Conservation (phyloP, 2,888 invertebrate genomes). For the Andrena haemorrhoa region DNA sequence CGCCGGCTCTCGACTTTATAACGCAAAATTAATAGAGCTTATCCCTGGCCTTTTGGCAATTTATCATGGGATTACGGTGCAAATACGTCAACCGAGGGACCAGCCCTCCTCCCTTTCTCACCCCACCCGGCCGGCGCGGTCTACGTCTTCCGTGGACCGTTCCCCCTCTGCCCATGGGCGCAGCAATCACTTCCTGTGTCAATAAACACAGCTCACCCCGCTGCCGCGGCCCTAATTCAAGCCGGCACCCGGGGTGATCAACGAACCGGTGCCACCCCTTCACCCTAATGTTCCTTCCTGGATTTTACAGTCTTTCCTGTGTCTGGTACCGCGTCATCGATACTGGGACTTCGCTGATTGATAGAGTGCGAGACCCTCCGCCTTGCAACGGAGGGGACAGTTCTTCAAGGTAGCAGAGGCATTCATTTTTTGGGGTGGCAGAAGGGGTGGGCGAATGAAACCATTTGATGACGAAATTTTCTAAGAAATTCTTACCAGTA, state of each 20-base stretch:
- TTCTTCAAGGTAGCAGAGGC: background rate
- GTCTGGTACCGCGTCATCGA: constrained; percentile 45
- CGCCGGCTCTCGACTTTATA: constrained; percentile 77
- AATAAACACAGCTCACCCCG: constrained; percentile 81
- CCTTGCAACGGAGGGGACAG: no score
- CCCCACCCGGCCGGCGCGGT: constrained; percentile 41
- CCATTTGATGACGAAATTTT: no score
- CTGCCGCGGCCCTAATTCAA: constrained; percentile 76
- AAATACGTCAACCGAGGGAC: constrained; percentile 78
- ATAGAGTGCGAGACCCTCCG: background rate
- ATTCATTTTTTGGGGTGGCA: background rate
- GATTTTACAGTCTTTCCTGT: constrained; percentile 69
- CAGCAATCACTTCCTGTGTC: constrained; percentile 83
- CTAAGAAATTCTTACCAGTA: no score
- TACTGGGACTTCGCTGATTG: constrained; percentile 25
- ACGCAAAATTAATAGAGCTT: constrained; percentile 84
- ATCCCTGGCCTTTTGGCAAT: constrained; percentile 81
- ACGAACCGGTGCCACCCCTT: constrained; percentile 72
- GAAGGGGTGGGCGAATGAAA: background rate
- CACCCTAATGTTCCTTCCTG: constrained; percentile 71
- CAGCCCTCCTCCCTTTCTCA: constrained; percentile 40
- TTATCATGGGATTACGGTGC: constrained; percentile 84
- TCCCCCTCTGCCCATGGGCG: constrained; percentile 62
- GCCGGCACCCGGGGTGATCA: constrained; percentile 72
- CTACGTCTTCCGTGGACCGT: constrained; percentile 38